phyloP scores from a whole-genome alignment of 2,888 invertebrate species.

The Heliconius ismenius region DNA sequence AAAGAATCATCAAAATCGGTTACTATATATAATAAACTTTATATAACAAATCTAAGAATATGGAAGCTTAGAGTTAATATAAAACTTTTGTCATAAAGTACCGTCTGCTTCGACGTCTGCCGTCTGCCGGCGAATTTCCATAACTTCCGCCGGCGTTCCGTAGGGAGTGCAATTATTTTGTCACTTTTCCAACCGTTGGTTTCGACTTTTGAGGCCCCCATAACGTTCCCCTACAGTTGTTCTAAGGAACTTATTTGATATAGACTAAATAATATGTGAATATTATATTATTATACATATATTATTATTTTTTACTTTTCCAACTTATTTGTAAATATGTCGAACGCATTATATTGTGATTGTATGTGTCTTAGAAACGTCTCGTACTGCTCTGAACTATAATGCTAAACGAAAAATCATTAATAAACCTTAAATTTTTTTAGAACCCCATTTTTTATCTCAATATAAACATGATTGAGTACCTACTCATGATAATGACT shows the following conservation, averaged over 20 bases:
- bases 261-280: no score
- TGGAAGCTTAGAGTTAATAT: conserved; percentile 9
- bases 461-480: background rate
- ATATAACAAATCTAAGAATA: background rate
- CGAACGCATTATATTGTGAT: no score
- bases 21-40: background rate
- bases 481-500: no score
- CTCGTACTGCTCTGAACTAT: no score
- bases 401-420: no score
- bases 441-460: background rate
- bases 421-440: background rate
- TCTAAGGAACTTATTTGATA: background rate
- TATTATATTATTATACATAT: no score
- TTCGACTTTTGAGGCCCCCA: background rate
- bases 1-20: no score
- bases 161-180: conserved; percentile 24
- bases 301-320: no score
- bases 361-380: no score
- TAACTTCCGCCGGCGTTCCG: conserved; percentile 18
- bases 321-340: no score
- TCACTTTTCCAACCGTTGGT: conserved; percentile 9
- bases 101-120: conserved; percentile 21
- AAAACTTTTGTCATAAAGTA: conserved; percentile 18
- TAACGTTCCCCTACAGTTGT: background rate
- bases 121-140: conserved; percentile 15